Evolutionary conservation across 2,888 invertebrate species (phyloP).

Genomic region (Beris morrisii): DNA sequence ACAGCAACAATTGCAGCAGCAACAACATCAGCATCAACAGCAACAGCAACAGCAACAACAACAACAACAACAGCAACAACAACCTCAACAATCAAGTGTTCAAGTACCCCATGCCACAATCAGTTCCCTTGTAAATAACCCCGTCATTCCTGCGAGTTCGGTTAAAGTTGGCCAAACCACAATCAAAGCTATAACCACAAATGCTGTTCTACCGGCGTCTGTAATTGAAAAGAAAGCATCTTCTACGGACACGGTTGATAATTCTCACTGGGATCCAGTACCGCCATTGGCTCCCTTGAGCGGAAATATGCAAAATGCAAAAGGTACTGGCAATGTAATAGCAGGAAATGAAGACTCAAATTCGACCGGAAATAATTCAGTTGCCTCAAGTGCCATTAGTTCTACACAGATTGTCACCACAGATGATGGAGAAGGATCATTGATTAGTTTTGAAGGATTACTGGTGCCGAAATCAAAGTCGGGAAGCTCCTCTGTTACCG

Average conservation of each 20-base stretch:
- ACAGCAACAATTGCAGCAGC: slow-evolving; percentile 51
- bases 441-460: slow-evolving; percentile 67
- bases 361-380: slow-evolving; percentile 60
- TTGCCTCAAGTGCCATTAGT: slow-evolving; percentile 61
- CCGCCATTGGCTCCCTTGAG: slow-evolving; percentile 55
- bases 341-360: slow-evolving; percentile 56
- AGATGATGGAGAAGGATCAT: slow-evolving; percentile 62
- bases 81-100: slow-evolving; percentile 47
- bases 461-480: slow-evolving; percentile 60
- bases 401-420: slow-evolving; percentile 52
- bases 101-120: slow-evolving; percentile 52
- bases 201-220: slow-evolving; percentile 41
- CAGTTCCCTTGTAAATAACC: slow-evolving; percentile 53
- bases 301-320: slow-evolving; percentile 43
- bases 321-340: slow-evolving; percentile 35
- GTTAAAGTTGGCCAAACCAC: slow-evolving; percentile 55
- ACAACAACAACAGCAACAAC: slow-evolving; percentile 44
- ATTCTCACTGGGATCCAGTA: slow-evolving; percentile 48
- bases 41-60: slow-evolving; percentile 63
- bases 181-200: slow-evolving; percentile 50
- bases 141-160: slow-evolving; percentile 52
- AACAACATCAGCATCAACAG: slow-evolving; percentile 52
- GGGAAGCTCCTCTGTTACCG: slow-evolving; percentile 47
- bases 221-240: slow-evolving; percentile 49
- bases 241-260: slow-evolving; percentile 19